Evolutionary conservation across 1,140 invertebrate genomes (phyloP).

Genomic region (Macrotrachela quadricornifera): DNA sequence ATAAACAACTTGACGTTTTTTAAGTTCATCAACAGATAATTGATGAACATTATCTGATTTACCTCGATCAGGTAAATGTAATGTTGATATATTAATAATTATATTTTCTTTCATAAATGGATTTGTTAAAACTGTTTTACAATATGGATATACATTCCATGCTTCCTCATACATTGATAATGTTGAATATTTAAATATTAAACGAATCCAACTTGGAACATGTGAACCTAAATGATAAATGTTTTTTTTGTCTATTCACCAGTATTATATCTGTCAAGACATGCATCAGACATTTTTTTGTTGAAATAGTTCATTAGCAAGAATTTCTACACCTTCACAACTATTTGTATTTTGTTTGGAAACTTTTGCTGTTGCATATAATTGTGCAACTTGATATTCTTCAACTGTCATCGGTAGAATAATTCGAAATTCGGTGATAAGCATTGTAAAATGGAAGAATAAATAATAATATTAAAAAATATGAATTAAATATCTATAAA

Average conservation of each 20-base stretch:
- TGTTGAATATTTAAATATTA: constrained; percentile 80
- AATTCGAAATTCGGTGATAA: too few relatives aligned
- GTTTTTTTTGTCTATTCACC: constrained; percentile 99
- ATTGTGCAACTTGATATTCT: constrained; percentile 90
- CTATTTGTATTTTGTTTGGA: constrained; percentile 98
- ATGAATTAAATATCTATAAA: too few relatives aligned
- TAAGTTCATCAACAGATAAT: too few relatives aligned
- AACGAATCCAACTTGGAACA: constrained; percentile 44
- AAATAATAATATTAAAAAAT: too few relatives aligned
- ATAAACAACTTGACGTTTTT: constrained; percentile 59
- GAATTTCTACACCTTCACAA: constrained; percentile 91
- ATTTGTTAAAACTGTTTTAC: constrained; percentile 90
- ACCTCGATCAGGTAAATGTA: constrained; percentile 61
- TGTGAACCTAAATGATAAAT: too few relatives aligned
- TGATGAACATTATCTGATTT: constrained; percentile 18
- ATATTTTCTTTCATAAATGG: constrained; percentile 99
- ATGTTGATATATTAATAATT: constrained; percentile 77
- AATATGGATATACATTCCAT: constrained; percentile 99
- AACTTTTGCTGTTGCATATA: constrained; percentile 90
- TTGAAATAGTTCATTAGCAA: constrained; percentile 26
- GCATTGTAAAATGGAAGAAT: too few relatives aligned
- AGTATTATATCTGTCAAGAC: constrained; percentile 62
- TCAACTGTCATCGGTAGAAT: constrained; percentile 5
- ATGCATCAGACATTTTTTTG: constrained; percentile 75
- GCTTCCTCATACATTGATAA: constrained; percentile 95